phyloP scores from a whole-genome alignment of 2,113 vertebrate species.

The Elgaria multicarinata region DNA sequence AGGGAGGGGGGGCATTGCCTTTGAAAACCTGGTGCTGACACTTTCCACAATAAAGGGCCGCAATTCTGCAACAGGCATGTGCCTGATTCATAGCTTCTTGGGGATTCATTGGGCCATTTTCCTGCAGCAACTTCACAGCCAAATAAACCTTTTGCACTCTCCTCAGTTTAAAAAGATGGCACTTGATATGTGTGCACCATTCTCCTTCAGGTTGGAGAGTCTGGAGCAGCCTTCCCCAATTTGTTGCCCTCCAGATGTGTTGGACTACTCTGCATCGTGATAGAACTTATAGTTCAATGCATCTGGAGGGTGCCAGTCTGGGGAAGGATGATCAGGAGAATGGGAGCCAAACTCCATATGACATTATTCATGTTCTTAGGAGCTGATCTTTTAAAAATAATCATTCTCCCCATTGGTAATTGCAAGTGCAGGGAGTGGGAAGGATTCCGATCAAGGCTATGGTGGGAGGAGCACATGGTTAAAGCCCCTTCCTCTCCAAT shows the following conservation, averaged over 20 bases:
- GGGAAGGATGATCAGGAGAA: not conserved
- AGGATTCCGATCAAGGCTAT: not conserved
- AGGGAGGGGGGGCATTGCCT: too few relatives aligned
- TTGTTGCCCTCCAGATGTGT: too few relatives aligned
- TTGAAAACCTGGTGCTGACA: too few relatives aligned
- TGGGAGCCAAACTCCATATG: not conserved
- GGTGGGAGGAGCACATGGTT: not conserved
- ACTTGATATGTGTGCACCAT: conserved; percentile 33
- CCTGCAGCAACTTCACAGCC: not conserved
- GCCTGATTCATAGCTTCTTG: not conserved
- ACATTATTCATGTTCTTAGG: not conserved
- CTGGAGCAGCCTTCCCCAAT: too few relatives aligned
- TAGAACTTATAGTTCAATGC: too few relatives aligned
- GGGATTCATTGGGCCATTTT: not conserved
- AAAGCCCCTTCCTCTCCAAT: not conserved
- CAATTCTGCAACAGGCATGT: not conserved
- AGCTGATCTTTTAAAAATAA: not conserved
- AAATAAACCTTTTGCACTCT: not conserved
- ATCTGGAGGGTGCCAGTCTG: too few relatives aligned
- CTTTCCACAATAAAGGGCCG: not conserved
- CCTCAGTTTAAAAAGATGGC: not conserved
- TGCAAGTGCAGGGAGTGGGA: not conserved
- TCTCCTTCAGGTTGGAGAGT: too few relatives aligned
- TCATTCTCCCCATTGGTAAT: not conserved
- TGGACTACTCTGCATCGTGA: too few relatives aligned